Percentiles rank a stretch among this genome's conserved stretches.
These are phyloP conservation scores for Microtus richardsoni DNA, from an alignment of 2,113 vertebrate genomes.

Conservation along the genomic window DNA sequence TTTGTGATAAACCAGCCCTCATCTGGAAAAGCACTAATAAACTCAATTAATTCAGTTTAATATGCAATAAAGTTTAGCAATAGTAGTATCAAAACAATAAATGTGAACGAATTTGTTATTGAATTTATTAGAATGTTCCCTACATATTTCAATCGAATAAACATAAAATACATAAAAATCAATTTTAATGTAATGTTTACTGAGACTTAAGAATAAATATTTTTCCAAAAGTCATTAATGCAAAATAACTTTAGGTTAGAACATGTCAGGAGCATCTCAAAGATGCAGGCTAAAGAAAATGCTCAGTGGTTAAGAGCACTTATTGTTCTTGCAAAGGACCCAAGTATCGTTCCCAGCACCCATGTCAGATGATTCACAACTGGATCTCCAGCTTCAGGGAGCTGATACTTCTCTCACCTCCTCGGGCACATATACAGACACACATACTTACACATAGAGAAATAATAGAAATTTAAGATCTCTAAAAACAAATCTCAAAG, in stretches of 20 bases:
- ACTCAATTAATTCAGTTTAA: background rate
- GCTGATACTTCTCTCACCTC: background rate
- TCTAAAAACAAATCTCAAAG: background rate
- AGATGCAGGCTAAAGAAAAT: background rate
- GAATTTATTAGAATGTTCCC: background rate
- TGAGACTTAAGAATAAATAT: background rate
- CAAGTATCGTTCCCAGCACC: background rate
- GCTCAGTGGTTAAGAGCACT: background rate
- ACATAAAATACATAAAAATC: background rate
- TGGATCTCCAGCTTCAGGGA: background rate
- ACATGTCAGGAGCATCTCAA: background rate
- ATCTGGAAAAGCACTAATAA: background rate
- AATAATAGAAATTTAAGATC: background rate
- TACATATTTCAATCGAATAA: background rate
- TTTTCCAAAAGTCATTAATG: background rate
- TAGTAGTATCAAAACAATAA: background rate
- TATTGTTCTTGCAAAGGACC: background rate
- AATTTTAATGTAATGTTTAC: constrained; percentile 11
- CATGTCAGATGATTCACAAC: background rate
- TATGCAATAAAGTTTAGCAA: background rate
- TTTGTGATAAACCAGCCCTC: background rate
- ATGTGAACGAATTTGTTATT: background rate
- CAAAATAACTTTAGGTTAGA: background rate
- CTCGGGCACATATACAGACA: background rate
- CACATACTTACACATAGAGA: background rate